phyloP scores from a whole-genome alignment of 2,888 invertebrate species.

The Trissoscelio sp. region DNA sequence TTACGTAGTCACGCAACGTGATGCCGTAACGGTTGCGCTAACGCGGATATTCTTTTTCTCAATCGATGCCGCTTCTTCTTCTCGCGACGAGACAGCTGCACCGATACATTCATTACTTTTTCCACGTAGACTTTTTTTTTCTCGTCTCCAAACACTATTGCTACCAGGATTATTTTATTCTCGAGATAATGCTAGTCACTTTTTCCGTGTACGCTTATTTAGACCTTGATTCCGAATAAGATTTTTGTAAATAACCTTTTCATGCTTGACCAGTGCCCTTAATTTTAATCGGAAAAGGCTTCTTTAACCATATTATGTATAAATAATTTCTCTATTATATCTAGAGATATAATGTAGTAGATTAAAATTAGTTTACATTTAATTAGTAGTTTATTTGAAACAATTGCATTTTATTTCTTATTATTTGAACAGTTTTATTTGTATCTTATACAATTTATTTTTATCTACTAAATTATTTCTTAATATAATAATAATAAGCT shows the following conservation, averaged over 20 bases:
- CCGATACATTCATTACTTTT: slow-evolving; percentile 65
- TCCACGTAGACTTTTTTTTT: slow-evolving; percentile 43
- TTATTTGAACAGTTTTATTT: too few species aligned
- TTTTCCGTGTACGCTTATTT: slow-evolving; percentile 39
- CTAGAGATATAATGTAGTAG: too few species aligned
- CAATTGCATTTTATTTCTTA: too few species aligned
- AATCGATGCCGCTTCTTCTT: slow-evolving; percentile 68
- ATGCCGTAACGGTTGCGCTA: slow-evolving; percentile 69
- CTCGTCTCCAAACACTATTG: slow-evolving; percentile 29
- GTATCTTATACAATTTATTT: too few species aligned
- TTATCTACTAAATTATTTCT: too few species aligned
- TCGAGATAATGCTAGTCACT: slow-evolving; percentile 56
- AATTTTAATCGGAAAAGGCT: slow-evolving; percentile 14
- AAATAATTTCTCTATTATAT: too few species aligned
- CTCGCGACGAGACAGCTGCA: slow-evolving; percentile 67
- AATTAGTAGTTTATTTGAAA: too few species aligned
- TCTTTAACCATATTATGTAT: too few species aligned
- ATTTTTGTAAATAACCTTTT: slow-evolving; percentile 55
- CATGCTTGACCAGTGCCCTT: slow-evolving; percentile 39
- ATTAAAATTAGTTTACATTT: too few species aligned
- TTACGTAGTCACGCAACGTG: slow-evolving; percentile 68
- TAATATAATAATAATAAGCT: too few species aligned
- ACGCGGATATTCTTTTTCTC: slow-evolving; percentile 68
- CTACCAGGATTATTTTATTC: slow-evolving; percentile 61
- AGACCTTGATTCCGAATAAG: slow-evolving; percentile 35